Percentiles rank a stretch among this genome's conserved stretches.
Evolutionary conservation across 2,888 invertebrate species (phyloP).

Genomic region (Tipula helvola): DNA sequence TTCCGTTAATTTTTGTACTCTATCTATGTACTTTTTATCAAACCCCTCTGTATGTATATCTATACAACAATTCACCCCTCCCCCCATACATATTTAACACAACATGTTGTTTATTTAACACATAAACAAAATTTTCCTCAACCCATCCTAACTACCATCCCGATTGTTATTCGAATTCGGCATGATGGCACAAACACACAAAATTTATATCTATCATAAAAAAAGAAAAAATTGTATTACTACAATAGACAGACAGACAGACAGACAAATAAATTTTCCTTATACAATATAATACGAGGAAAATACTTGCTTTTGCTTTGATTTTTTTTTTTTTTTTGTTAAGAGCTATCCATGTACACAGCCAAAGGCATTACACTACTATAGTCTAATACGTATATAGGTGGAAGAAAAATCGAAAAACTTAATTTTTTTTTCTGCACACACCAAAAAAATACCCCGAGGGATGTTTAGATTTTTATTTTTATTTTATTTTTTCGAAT

Average conservation of each 20-base stretch:
- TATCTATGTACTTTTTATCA: not conserved
- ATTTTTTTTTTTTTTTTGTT: not conserved
- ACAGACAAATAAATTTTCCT: not conserved
- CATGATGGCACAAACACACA: not conserved
- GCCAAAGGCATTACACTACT: not conserved
- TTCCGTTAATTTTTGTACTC: not conserved
- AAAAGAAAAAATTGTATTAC: not conserved
- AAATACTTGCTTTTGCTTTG: not conserved
- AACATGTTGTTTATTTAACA: conserved; percentile 4
- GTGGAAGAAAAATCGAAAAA: not conserved
- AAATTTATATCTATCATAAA: not conserved
- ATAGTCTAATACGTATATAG: not conserved
- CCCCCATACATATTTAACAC: not conserved
- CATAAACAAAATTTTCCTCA: not conserved
- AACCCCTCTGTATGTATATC: not conserved
- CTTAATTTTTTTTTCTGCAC: not conserved
- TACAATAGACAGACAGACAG: not conserved
- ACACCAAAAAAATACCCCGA: not conserved
- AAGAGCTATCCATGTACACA: not conserved
- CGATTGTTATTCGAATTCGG: not conserved
- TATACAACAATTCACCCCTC: not conserved
- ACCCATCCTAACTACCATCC: not conserved
- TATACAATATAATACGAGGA: not conserved
- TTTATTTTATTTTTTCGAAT: not conserved
- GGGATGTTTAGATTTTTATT: not conserved